phyloP scores from a whole-genome alignment of 1,140 invertebrate species.

The Calliopsis andreniformis region DNA sequence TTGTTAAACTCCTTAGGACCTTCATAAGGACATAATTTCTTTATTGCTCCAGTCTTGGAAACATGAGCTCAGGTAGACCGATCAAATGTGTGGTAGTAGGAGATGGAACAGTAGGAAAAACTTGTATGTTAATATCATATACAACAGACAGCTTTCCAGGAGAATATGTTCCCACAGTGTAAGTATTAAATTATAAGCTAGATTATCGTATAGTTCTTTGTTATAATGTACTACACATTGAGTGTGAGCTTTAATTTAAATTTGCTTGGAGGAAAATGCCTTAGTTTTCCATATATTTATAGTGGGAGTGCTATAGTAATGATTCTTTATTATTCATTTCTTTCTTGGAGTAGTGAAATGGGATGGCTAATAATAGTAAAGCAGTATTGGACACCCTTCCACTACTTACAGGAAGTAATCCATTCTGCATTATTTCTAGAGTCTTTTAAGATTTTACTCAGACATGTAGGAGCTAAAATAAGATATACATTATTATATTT shows the following conservation, averaged over 20 bases:
- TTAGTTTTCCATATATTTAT: neutral
- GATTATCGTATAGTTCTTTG: constrained; percentile 5
- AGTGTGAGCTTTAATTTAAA: neutral
- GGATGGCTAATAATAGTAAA: constrained; percentile 77
- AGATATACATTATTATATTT: constrained; percentile 23
- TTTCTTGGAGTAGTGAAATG: constrained; percentile 62
- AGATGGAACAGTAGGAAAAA: constrained; percentile 97
- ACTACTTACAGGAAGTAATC: constrained; percentile 75
- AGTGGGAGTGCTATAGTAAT: constrained; percentile 8
- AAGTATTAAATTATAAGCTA: constrained; percentile 80
- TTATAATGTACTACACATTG: neutral
- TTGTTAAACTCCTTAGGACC: too few relatives aligned
- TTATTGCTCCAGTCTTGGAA: constrained; percentile 82
- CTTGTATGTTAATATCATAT: constrained; percentile 99
- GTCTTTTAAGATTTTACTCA: neutral
- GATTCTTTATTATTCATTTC: constrained; percentile 16
- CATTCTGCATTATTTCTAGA: constrained; percentile 63
- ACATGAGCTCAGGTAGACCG: constrained; percentile 91
- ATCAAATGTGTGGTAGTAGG: constrained; percentile 99
- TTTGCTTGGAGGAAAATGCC: neutral
- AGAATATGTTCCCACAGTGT: constrained; percentile 98
- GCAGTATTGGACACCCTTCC: constrained; percentile 67
- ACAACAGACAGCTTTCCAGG: constrained; percentile 99
- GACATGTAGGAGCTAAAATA: neutral
- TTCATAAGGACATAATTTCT: constrained; percentile 46